phyloP scores from a whole-genome alignment of 2,797 vertebrate genomes.

The Tapirus indicus region DNA sequence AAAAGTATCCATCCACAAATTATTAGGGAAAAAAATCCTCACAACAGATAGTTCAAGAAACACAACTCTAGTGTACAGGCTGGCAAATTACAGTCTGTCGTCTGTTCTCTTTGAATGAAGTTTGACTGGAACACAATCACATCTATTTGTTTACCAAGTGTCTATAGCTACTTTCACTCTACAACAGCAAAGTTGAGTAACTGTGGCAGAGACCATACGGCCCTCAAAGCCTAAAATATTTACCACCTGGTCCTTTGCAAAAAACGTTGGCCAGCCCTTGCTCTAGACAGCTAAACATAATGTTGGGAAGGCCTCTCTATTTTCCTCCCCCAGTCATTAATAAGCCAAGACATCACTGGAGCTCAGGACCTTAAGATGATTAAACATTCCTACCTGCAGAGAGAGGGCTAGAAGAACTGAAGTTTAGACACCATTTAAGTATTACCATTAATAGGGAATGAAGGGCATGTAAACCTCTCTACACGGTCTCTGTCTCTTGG shows the following conservation, averaged over 20 bases:
- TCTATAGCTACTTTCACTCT: not conserved
- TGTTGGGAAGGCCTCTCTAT: not conserved
- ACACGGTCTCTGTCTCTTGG: not conserved
- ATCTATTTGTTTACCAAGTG: not conserved
- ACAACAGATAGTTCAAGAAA: not conserved
- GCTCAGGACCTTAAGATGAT: not conserved
- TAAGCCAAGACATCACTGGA: not conserved
- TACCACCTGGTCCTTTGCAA: not conserved
- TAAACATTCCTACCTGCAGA: slow-evolving; percentile 2
- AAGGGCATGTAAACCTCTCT: not conserved
- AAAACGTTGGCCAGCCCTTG: not conserved
- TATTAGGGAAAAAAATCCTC: not conserved
- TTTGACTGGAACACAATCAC: not conserved
- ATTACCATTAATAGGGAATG: not conserved
- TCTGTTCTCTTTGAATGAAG: slow-evolving; percentile 27
- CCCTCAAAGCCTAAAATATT: slow-evolving; percentile 27
- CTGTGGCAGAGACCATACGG: not conserved
- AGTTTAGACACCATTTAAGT: not conserved
- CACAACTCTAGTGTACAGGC: not conserved
- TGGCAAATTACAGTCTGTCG: not conserved
- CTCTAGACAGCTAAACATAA: not conserved
- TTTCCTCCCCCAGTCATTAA: not conserved
- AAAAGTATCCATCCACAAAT: not conserved
- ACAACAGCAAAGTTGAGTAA: not conserved
- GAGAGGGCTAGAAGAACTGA: not conserved